Evolutionary conservation across 2,888 invertebrate genomes (phyloP).

Genomic region (Tipula vernalis): DNA sequence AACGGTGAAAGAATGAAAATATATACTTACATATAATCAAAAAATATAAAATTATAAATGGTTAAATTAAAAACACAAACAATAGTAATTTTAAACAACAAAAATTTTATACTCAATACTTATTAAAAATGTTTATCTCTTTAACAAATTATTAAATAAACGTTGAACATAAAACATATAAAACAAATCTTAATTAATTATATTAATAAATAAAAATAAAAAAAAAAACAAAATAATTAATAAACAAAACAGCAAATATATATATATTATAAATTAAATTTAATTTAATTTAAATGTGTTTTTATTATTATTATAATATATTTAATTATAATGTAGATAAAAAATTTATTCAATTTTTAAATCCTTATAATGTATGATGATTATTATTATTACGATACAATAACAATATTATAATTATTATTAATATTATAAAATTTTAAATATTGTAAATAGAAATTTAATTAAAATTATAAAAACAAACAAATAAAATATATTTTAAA

Average conservation of each 20-base stretch:
- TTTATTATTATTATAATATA: neutral
- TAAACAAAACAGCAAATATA: neutral
- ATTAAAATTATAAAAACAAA: neutral
- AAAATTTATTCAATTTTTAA: neutral
- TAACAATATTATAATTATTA: neutral
- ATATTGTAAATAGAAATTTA: neutral
- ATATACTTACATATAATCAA: neutral
- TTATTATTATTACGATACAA: neutral
- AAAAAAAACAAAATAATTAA: neutral
- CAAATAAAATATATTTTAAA: constrained; percentile 4
- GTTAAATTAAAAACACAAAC: neutral
- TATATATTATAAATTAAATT: neutral
- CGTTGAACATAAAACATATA: neutral
- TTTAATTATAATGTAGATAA: neutral
- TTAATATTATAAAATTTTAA: neutral
- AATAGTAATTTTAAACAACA: neutral
- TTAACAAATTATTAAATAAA: neutral
- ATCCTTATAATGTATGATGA: neutral
- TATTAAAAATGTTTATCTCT: neutral
- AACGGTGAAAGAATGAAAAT: neutral
- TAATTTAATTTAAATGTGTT: neutral
- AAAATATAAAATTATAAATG: neutral
- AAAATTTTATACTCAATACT: neutral
- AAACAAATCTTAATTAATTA: neutral
- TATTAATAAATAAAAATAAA: neutral